Base-by-base conservation (phyloP, 2,888 invertebrate genomes). In the Octonoba sinensis region DNA sequence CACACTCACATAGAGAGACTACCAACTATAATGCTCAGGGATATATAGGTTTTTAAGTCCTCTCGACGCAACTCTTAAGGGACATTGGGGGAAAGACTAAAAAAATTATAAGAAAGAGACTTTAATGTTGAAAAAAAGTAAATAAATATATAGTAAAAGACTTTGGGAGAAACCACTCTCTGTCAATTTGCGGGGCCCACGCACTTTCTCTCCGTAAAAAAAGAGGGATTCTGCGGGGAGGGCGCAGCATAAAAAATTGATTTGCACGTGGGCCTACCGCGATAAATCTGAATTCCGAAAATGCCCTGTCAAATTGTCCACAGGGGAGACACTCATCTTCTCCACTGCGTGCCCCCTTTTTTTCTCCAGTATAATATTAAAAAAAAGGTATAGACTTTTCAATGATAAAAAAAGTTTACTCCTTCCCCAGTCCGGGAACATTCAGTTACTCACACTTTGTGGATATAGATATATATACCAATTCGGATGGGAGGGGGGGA, bases 251-350 rank as follows among this genome's bases (percentile, higher is more conserved):
- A 83, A 83, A 83, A 79, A 79, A 83, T 83, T 83, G 83, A 83
- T 83, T 83, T 83, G 79, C 83, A 83, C 78, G 76, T 66, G 83
- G 79, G 75, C 51, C 75, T 64, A 70, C 81, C 57, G 62, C 79
- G 66, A 83, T 83, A 83, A 83, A 83, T 83, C 83, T 83, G 83
- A 79, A 83, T 79, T 75, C 75, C 83, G 83, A 79, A 82, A 83
- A 83, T 83, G 83, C 78, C 83, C 77, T 83, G 83, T 83, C 83
- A 83, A 79, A 83, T 83, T 83, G 83, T 83, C 77, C 83, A 67
- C 83, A 60, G 51, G 83, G 83, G 83, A 83, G 75, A 75, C 79
- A 83, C 83, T 79, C 83, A 79, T 83, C 83, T 83, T 83, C 54
- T 71, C 47, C 24, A 44, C 44, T 60, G 24, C 27, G 57, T 20